phyloP scores from a whole-genome alignment of 1,140 invertebrate genomes.

The Apolygus lucorum region DNA sequence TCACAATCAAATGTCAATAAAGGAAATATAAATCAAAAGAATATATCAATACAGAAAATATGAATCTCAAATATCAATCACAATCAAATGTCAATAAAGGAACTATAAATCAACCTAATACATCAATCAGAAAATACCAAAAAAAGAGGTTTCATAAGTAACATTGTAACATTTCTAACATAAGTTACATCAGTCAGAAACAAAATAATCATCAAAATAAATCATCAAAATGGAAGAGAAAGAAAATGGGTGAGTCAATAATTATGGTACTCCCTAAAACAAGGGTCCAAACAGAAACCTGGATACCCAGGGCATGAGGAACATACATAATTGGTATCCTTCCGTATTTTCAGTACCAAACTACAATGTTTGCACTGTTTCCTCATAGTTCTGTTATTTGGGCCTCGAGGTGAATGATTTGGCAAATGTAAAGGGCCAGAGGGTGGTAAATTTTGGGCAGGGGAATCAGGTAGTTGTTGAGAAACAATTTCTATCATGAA shows the following conservation, averaged over 20 bases:
- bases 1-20: too few relatives aligned
- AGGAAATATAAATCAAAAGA: too few relatives aligned
- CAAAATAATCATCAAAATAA: conserved; percentile 2
- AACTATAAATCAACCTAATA: background rate
- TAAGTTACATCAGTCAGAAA: conserved; percentile 1
- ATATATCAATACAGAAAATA: too few relatives aligned
- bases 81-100: conserved; percentile 1
- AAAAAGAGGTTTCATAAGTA: conserved; percentile 1
- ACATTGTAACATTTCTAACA: background rate
- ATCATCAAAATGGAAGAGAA: conserved; percentile 1
- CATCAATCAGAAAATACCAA: background rate
- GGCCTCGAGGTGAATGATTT: too few relatives aligned
- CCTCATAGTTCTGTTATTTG: too few relatives aligned
- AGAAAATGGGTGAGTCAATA: background rate
- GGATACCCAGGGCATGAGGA: background rate
- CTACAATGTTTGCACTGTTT: too few relatives aligned
- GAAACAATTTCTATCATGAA: too few relatives aligned
- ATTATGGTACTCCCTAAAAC: conserved; percentile 1
- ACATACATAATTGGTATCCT: background rate
- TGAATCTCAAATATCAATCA: background rate
- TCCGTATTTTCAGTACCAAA: background rate
- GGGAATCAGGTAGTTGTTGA: too few relatives aligned
- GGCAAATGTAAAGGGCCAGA: too few relatives aligned
- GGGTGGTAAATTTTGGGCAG: too few relatives aligned
- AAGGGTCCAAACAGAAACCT: background rate